Percentiles rank a stretch among this genome's conserved stretches.
These are phyloP conservation scores for Drosophila fulvimacula DNA, from an alignment of 2,888 invertebrate species.

Conservation along the genomic window DNA sequence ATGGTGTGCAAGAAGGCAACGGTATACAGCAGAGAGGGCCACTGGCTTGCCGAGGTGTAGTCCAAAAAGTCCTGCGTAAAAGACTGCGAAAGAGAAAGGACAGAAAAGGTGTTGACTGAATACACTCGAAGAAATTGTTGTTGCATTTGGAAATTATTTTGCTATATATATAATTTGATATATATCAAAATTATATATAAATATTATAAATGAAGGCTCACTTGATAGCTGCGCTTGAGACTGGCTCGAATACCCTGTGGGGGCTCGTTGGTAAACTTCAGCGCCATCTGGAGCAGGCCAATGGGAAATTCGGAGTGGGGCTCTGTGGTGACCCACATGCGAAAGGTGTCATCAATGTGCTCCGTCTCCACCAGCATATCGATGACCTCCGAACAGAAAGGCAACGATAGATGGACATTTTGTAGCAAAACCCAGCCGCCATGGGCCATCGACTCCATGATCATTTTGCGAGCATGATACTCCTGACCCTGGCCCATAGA, in stretches of 20 bases:
- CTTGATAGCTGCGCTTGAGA: slow-evolving; percentile 96
- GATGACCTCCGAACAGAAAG: slow-evolving; percentile 96
- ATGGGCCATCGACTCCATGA: slow-evolving; percentile 90
- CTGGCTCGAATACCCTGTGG: slow-evolving; percentile 98
- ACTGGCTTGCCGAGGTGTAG: slow-evolving; percentile 95
- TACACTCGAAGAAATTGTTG: not conserved
- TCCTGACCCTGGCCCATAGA: slow-evolving; percentile 99
- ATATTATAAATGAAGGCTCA: slow-evolving; percentile 39
- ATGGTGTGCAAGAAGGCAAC: slow-evolving; percentile 98
- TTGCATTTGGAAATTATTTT: not conserved
- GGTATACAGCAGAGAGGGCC: slow-evolving; percentile 96
- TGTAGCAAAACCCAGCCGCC: slow-evolving; percentile 98
- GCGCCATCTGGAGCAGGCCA: slow-evolving; percentile 93
- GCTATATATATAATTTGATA: not conserved
- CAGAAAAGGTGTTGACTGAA: not conserved
- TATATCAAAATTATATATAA: not conserved
- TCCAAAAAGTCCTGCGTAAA: slow-evolving; percentile 93
- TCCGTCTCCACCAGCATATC: slow-evolving; percentile 94
- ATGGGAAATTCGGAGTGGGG: slow-evolving; percentile 97
- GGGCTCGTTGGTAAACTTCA: slow-evolving; percentile 99
- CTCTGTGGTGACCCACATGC: slow-evolving; percentile 98
- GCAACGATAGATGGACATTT: slow-evolving; percentile 97
- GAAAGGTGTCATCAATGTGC: slow-evolving; percentile 92
- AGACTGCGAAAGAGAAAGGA: slow-evolving; percentile 59
- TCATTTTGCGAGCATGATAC: slow-evolving; percentile 92